These are phyloP conservation scores for Cydia splendana DNA, from an alignment of 1,140 invertebrate species.

Conservation along the genomic window DNA sequence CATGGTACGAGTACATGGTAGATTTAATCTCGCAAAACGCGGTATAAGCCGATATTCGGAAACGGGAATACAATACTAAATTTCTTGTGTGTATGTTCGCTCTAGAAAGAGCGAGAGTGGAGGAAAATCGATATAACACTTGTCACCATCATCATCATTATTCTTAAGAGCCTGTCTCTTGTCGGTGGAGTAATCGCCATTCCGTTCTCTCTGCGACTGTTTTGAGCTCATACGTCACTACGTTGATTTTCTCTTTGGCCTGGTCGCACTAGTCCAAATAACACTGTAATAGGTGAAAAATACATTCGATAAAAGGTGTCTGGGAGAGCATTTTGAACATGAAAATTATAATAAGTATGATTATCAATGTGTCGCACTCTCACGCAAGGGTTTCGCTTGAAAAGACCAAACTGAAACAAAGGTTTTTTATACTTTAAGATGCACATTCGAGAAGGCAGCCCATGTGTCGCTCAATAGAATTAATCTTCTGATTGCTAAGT, in stretches of 20 bases:
- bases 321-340: background rate
- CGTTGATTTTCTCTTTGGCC: too few species aligned
- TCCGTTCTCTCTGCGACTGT: too few species aligned
- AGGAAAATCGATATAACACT: too few species aligned
- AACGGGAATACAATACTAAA: background rate
- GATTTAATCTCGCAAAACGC: slow-evolving; percentile 13
- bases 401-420: background rate
- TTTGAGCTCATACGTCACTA: too few species aligned
- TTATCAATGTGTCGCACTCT: background rate
- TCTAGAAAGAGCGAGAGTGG: too few species aligned
- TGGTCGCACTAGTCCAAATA: too few species aligned
- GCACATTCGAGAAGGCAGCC: background rate
- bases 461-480: background rate
- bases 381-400: too few species aligned
- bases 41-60: background rate
- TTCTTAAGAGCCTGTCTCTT: too few species aligned
- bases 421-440: background rate
- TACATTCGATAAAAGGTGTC: too few species aligned
- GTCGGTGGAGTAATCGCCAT: too few species aligned
- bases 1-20: background rate
- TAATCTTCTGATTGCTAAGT: slow-evolving; percentile 39
- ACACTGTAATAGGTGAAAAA: too few species aligned
- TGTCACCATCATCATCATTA: too few species aligned
- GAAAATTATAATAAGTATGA: background rate
- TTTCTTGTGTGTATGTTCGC: background rate